phyloP scores from a whole-genome alignment of 1,140 invertebrate genomes.

The Temnothorax nylanderi region DNA sequence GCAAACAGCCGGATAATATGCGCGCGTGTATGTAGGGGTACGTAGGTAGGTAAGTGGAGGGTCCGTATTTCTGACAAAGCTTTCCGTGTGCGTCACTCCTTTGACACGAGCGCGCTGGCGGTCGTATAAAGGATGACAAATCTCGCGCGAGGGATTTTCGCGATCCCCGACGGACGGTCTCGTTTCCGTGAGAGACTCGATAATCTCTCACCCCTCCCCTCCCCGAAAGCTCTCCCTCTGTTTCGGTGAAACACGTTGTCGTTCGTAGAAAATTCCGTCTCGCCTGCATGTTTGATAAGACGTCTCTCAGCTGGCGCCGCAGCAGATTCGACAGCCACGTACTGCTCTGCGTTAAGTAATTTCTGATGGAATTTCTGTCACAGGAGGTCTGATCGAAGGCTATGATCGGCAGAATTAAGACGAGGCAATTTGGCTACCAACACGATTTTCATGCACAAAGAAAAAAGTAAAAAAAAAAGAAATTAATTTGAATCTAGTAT shows the following conservation, averaged over 20 bases:
- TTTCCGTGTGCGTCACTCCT: slow-evolving; percentile 76
- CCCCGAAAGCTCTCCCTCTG: neutral
- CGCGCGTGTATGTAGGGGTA: slow-evolving; percentile 35
- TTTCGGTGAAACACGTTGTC: slow-evolving; percentile 19
- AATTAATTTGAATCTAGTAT: neutral
- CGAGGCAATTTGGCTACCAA: neutral
- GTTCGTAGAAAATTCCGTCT: slow-evolving; percentile 54
- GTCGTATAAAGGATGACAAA: slow-evolving; percentile 64
- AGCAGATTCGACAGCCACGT: slow-evolving; percentile 32
- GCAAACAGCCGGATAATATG: slow-evolving; percentile 53
- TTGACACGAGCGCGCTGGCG: slow-evolving; percentile 71
- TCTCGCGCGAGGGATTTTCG: slow-evolving; percentile 68
- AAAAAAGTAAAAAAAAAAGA: neutral
- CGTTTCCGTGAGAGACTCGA: slow-evolving; percentile 65
- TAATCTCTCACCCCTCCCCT: slow-evolving; percentile 45
- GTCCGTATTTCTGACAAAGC: slow-evolving; percentile 78
- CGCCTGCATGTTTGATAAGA: slow-evolving; percentile 58
- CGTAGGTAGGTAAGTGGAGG: slow-evolving; percentile 75
- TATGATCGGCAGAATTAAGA: neutral
- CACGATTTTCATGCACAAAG: neutral
- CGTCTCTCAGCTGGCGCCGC: neutral
- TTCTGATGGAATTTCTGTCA: neutral
- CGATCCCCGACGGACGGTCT: slow-evolving; percentile 47
- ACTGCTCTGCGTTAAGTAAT: slow-evolving; percentile 2
- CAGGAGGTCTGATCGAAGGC: neutral